Base-by-base conservation (phyloP, 2,888 invertebrate genomes). In the Epinotia brunnichana region DNA sequence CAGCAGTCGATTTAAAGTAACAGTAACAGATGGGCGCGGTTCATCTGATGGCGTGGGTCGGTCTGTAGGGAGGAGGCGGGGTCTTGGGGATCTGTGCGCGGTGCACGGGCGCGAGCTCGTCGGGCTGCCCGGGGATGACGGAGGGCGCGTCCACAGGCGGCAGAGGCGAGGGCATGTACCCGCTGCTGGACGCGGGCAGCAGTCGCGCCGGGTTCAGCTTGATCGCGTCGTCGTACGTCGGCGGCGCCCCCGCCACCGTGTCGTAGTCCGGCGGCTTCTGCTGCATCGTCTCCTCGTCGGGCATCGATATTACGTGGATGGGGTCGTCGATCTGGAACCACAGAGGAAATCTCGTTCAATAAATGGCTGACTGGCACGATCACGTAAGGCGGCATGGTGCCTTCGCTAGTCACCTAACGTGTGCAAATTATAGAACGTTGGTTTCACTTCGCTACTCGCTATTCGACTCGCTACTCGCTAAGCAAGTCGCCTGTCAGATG, bases 261-360 rank as follows among this genome's bases (percentile, higher is more conserved):
- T 96, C 95, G 87, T 96, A 96, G 85, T 96, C 96, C 2, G 96
- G 96, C 48, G 96, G 96, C 84, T 96, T 96, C 82, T 95, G 95
- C 80, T 94, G 93, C 86, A 94, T 94, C 74, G 93, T 93, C 82
- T 92, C 93, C 78, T 94, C 93, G 76, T 94, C 93, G 76, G 94
- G 94, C 87, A 95, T 94, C 77, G 94, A 94, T 77, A 95, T 95
- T 74, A 95, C 95, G 86, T 95, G 95, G 79, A 95, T 94, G 53
- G 95, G 94, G 85, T 95, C 95, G 85, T 95, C 94, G 80, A 94
- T 94, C 95, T 95, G 93, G 11, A 92, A 94, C 74, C 70, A 44
- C 72, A 74, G 54, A 77, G 74, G 70, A 29, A 63, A 56, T 44
- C n/a, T 21, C 41, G 19, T 41, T 60, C 3, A 56, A 15, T 24